Conservation (phyloP, 1,140 invertebrate species). For the Ptiloglossa arizonensis region DNA sequence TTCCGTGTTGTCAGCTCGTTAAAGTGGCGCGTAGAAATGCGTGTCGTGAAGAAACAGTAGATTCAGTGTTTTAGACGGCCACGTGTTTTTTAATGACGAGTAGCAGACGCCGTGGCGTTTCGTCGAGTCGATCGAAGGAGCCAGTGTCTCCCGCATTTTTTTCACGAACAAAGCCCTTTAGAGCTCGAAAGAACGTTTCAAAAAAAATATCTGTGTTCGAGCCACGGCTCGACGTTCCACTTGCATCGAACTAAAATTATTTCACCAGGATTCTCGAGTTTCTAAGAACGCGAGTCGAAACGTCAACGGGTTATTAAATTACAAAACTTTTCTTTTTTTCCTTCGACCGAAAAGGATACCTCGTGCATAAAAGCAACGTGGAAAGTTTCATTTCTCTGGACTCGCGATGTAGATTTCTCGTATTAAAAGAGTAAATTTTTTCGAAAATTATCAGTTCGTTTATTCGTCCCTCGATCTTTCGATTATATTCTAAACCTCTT, state of each 20-base stretch:
- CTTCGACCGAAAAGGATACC: no score
- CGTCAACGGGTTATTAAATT: no score
- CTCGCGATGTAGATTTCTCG: no score
- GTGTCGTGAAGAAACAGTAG: constrained; percentile 66
- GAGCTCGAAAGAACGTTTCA: background rate
- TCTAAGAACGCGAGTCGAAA: no score
- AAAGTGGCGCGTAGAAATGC: constrained; percentile 59
- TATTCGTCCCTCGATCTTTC: no score
- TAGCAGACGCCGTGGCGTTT: constrained; percentile 65
- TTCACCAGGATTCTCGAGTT: no score
- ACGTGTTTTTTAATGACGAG: constrained; percentile 73
- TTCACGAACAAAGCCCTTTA: background rate
- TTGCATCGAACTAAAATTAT: background rate
- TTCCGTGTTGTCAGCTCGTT: constrained; percentile 62
- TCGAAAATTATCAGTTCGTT: no score
- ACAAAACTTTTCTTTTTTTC: no score
- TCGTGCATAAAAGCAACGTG: no score
- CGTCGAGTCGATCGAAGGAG: constrained; percentile 53
- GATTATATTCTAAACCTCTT: no score
- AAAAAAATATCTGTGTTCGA: background rate
- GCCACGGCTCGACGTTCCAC: background rate
- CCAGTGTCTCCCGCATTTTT: constrained; percentile 21
- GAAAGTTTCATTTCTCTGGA: no score
- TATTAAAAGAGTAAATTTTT: no score
- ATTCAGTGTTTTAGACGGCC: constrained; percentile 69